Base-by-base conservation (phyloP, 23 tunicate species). In the Ciona savignyi region DNA sequence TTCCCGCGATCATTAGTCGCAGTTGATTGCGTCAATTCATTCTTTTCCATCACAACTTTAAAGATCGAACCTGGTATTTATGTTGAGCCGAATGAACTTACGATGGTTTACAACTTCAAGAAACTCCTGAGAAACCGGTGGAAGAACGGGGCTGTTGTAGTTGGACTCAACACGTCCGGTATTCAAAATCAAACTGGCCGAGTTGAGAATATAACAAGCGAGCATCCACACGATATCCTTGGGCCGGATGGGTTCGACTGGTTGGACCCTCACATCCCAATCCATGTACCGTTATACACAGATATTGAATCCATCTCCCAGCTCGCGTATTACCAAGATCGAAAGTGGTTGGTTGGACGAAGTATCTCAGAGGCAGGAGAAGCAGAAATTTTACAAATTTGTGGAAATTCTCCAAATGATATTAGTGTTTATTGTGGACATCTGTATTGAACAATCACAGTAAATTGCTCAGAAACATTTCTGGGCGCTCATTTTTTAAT, bases 201-300 rank as follows among this genome's bases (percentile, higher is more conserved):
- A 22, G 22, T 34, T n/a, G 62, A 65, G 25, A 71, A 71, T 63
- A 34, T 70, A 61, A 27, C 62, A 6, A 70, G 60, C 19, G 62
- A 74, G 51, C 77, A 75, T 49, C 81, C 85, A 28, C 74, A 75
- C 60, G 93, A 79, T 35, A 11, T 80, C 9, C 51, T 90, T 2
- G 83, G 86, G 11, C 70, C 33, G n/a, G 82, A 90, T 32, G 97
- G 97, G 4, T 90, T 90, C 51, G 97, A 90, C 62, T 35, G 56
- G 64, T 65, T 90, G 2, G 97, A 90, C 69, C 97, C 97, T 1
- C 97, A 90, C 60, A 70, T 90, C 3, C 97, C 90, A 23, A 73
- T 90, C 0, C 67, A 83, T 31, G 90, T 90, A 3, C 70, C 62
- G 1, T 42, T 35, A 11, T 84, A 69, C 51, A 63, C 82, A 23